Percentiles rank a stretch among this genome's conserved stretches.
These are phyloP conservation scores for Andinoacara biseriatus DNA, from an alignment of 2,113 vertebrate genomes.

Conservation along the genomic window DNA sequence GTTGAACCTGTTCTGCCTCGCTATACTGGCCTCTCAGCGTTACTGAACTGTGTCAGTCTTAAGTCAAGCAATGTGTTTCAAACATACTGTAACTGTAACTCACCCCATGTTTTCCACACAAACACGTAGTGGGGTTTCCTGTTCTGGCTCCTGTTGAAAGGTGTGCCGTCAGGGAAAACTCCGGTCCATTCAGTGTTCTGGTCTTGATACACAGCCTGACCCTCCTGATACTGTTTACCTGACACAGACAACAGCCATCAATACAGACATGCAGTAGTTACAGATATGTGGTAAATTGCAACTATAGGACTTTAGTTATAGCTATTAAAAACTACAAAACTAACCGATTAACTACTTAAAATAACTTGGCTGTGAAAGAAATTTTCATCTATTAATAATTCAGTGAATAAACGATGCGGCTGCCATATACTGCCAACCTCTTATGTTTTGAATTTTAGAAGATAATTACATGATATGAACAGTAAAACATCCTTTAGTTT, in stretches of 20 bases:
- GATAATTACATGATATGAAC: neutral
- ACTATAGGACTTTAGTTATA: neutral
- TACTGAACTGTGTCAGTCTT: neutral
- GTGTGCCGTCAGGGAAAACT: conserved; percentile 86
- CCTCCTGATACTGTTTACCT: conserved; percentile 83
- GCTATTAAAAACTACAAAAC: neutral
- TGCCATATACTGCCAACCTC: neutral
- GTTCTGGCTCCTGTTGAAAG: conserved; percentile 70
- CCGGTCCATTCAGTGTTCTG: conserved; percentile 63
- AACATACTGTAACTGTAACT: conserved; percentile 39
- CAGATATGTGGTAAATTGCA: neutral
- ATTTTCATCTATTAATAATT: too few relatives aligned
- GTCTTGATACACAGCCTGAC: conserved; percentile 86
- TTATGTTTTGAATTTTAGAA: neutral
- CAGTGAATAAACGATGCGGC: neutral
- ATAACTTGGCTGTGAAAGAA: neutral
- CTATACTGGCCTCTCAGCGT: too few relatives aligned
- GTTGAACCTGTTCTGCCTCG: too few relatives aligned
- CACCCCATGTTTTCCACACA: conserved; percentile 94
- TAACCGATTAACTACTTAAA: too few relatives aligned
- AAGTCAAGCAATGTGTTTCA: neutral
- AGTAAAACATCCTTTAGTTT: neutral
- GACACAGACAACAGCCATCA: neutral
- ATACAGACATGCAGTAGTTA: neutral
- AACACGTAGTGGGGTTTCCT: conserved; percentile 86